Percentiles rank a stretch among this genome's conserved stretches.
These are phyloP conservation scores for Microctenopoma steveboyesi DNA, from an alignment of 2,797 vertebrate genomes.

Conservation along the genomic window DNA sequence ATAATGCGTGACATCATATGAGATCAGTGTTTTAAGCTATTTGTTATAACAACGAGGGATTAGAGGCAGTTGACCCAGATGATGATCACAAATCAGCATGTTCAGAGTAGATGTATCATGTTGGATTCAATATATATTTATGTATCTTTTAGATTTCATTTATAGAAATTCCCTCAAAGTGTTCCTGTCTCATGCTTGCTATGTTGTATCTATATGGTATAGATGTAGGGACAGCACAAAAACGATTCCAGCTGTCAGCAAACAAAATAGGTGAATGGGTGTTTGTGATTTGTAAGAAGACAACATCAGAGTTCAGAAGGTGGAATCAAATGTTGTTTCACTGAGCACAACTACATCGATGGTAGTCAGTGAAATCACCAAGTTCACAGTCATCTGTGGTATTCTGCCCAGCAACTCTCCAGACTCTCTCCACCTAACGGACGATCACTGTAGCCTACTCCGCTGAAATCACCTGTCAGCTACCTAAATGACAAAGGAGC, in stretches of 20 bases:
- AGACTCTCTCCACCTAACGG: neutral
- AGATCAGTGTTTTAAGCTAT: slow-evolving; percentile 8
- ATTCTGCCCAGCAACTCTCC: slow-evolving; percentile 9
- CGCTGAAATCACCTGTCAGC: slow-evolving; percentile 17
- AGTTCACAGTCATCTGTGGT: slow-evolving; percentile 17
- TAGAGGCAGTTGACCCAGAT: neutral
- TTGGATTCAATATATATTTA: too few relatives aligned
- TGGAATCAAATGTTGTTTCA: too few relatives aligned
- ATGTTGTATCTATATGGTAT: too few relatives aligned
- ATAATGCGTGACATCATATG: slow-evolving; percentile 13
- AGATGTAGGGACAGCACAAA: too few relatives aligned
- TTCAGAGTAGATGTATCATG: neutral
- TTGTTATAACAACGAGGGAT: neutral
- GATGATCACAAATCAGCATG: neutral
- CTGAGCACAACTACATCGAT: neutral
- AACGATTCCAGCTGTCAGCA: too few relatives aligned
- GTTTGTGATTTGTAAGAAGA: too few relatives aligned
- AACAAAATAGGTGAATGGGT: too few relatives aligned
- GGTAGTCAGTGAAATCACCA: neutral
- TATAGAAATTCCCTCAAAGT: too few relatives aligned
- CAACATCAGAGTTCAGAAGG: too few relatives aligned
- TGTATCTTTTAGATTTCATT: too few relatives aligned
- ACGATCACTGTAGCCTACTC: neutral
- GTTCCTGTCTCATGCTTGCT: too few relatives aligned
- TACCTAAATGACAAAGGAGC: neutral